Evolutionary conservation across 2,797 vertebrate species (phyloP), one percentile per base, ranked within the genome.

Genomic region (Sternotherus odoratus): DNA sequence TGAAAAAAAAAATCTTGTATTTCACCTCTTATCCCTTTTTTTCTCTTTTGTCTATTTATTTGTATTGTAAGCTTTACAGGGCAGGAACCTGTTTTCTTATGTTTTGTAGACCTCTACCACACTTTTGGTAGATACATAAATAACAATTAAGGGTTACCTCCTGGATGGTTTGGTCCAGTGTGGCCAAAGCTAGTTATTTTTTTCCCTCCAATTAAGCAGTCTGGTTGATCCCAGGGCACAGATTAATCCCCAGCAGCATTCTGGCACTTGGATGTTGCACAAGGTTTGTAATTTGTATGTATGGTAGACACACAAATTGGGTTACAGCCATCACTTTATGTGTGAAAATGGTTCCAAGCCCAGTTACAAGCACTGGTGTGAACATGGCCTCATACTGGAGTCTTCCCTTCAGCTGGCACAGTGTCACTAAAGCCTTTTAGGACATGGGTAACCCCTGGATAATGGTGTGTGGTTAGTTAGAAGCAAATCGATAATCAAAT

Each of bases 401-500:
- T 89, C 1, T 89, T 96, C 89, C 84, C 54, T 96, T 97, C 78
- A 79, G 77, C 82, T 85, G 80, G 78, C 90, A 89, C 91, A 95
- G 96, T 95, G 26, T 30, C 21, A 24, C 66, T 39, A 94, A 97
- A 95, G 92, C 87, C 92, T 82, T 75, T 84, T 79, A 90, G 91
- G 90, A 93, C 66, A 75, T 51, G 17, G 21, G 57, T 95, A 95
- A 93, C 88, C 93, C 92, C 51, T 77, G 87, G 80, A 83, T 82
- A 81, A 94, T 95, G 54, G 91, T 92, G 39, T 87, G 85, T 2
- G 3, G 77, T 91, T 88, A 72, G 82, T 91, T 88, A 91, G 88
- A 92, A 94, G 94, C 90, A 96, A 97, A 97, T 97, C 96, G 94
- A 91, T 95, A 96, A 96, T 97, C 94, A 96, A 94, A 97, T 96